Base-by-base conservation (phyloP, 2,888 invertebrate genomes). In the Lampropteryx suffumata region DNA sequence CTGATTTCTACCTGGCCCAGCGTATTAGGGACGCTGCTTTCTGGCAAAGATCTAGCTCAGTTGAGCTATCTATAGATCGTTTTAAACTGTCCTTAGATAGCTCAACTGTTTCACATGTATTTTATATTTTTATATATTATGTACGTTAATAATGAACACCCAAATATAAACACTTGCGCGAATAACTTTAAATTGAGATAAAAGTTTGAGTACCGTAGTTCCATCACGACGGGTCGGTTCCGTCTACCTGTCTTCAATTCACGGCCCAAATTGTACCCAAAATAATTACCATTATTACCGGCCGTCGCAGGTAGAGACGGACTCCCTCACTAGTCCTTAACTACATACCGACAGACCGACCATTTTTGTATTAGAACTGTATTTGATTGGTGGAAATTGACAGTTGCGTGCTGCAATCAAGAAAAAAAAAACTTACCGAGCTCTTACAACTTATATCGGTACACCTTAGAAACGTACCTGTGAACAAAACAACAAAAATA, bases 241-340 rank as follows among this genome's bases (percentile, higher is more conserved):
- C 62, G 63, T 69, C 71, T 82, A 79, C 83, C 84, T 83, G 83
- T 69, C 55, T 58, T 55, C 68, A 71, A 62, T 75, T 72, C 64
- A 58, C 62, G 73, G 70, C 69, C 77, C 71, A 76, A 82, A 82
- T 74, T 76, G 79, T 80, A 74, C 73, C 79, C 76, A 67, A 79
- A 82, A 84, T 87, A 86, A 87, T 88, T 84, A 79, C 79, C 76
- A 76, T 82, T 80, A 86, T 86, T 85, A 86, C 73, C 17, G 47
- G n/a, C 43, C 49, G 12, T 35, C 30, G 39, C 55, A 55, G 55
- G 55, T 55, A 55, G 51, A 48, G 39, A 35, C 48, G 13, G 33
- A 9, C 41, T 36, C 50, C 50, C 46, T 28, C 37, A 36, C 47
- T 54, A 41, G 58, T 58, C 61, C 56, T 21, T 61, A 58, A 58